phyloP scores from a whole-genome alignment of 2,113 vertebrate genomes.

The Oryzias melastigma region DNA sequence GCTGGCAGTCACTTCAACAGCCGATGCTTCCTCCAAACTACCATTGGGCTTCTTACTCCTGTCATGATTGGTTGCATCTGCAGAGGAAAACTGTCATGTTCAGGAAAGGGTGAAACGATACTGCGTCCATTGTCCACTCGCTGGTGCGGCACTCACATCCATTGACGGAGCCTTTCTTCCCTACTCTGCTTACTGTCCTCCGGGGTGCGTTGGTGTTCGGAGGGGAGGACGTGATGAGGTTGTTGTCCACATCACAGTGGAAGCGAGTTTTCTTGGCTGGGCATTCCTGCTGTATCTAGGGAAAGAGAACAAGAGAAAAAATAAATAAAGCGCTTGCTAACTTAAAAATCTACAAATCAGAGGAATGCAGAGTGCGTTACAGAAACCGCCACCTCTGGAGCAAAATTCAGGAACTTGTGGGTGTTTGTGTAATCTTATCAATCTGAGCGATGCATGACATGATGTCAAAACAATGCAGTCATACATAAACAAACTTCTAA shows the following conservation, averaged over 20 bases:
- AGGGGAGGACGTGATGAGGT: conserved; percentile 90
- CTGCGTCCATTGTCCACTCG: background rate
- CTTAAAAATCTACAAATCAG: background rate
- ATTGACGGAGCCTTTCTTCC: conserved; percentile 88
- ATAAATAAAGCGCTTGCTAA: background rate
- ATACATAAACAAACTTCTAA: too few species aligned
- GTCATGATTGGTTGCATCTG: conserved; percentile 90
- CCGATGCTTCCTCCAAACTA: conserved; percentile 84
- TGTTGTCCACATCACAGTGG: conserved; percentile 89
- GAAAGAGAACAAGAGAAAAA: background rate
- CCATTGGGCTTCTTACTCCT: conserved; percentile 93
- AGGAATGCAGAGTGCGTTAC: background rate
- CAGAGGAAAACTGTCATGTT: conserved; percentile 15
- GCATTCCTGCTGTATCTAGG: conserved; percentile 88
- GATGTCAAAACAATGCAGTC: too few species aligned
- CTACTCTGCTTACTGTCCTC: conserved; percentile 82
- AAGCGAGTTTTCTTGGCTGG: conserved; percentile 88
- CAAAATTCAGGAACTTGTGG: background rate
- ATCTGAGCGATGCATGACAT: too few species aligned
- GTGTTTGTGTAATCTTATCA: too few species aligned
- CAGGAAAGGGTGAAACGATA: background rate
- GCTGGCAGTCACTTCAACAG: conserved; percentile 76
- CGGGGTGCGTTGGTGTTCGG: conserved; percentile 80
- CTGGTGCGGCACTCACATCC: conserved; percentile 80
- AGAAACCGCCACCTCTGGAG: background rate